Percentiles rank a stretch among this genome's conserved stretches.
Evolutionary conservation across 2,888 invertebrate genomes (phyloP).

Genomic region (Aethes cnicana): DNA sequence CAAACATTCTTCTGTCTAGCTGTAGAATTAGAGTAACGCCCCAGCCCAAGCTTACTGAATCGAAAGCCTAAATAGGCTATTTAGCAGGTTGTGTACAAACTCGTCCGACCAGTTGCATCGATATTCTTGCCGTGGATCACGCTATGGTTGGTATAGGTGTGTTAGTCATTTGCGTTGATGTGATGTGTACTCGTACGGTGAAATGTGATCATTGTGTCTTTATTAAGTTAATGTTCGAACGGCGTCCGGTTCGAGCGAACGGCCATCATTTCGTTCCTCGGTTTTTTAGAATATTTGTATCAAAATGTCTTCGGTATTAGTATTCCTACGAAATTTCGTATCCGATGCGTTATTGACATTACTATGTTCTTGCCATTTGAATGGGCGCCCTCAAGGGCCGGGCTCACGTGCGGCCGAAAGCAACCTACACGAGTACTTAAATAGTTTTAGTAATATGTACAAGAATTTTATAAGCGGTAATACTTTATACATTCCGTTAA

Average conservation of each 20-base stretch:
- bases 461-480: conserved; percentile 10
- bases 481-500: conserved; percentile 24
- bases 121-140: conserved; percentile 15
- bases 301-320: conserved; percentile 14
- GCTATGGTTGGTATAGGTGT: conserved; percentile 13
- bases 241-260: conserved; percentile 7
- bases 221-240: conserved; percentile 27
- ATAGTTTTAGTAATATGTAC: conserved; percentile 21
- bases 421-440: conserved; percentile 26
- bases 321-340: conserved; percentile 15
- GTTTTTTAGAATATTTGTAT: conserved; percentile 15
- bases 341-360: conserved; percentile 13
- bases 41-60: conserved; percentile 6
- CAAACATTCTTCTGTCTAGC: conserved; percentile 21
- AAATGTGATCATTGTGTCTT: conserved; percentile 32
- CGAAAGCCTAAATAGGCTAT: conserved; percentile 28
- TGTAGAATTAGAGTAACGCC: conserved; percentile 9
- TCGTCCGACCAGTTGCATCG: conserved; percentile 29
- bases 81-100: conserved; percentile 30
- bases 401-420: conserved; percentile 14
- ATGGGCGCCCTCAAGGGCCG: background rate
- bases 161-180: conserved; percentile 27
- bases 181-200: conserved; percentile 26
- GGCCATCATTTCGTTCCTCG: conserved; percentile 21
- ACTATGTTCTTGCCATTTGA: conserved; percentile 28